Evolutionary conservation across 2,888 invertebrate species (phyloP).

Genomic region (Lepetodrilus schrolli): DNA sequence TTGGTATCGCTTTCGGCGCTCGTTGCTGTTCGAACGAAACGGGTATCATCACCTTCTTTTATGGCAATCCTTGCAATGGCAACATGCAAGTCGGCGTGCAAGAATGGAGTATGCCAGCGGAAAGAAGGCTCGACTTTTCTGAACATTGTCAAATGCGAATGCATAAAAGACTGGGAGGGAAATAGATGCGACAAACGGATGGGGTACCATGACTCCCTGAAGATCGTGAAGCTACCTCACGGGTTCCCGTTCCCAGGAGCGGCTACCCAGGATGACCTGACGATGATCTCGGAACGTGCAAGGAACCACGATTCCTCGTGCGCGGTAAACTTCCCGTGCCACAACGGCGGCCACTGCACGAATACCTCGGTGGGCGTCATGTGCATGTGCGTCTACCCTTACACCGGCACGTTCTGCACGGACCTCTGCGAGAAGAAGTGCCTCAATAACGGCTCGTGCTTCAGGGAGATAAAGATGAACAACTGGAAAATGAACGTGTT

Average conservation of each 20-base stretch:
- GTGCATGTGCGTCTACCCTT: background rate
- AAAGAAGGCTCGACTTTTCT: background rate
- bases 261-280: background rate
- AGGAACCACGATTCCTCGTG: background rate
- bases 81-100: constrained; percentile 15
- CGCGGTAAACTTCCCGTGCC: constrained; percentile 24
- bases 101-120: constrained; percentile 4
- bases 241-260: background rate
- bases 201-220: background rate
- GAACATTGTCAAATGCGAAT: background rate
- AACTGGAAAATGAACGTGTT: background rate
- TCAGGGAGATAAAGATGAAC: background rate
- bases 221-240: background rate
- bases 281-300: background rate
- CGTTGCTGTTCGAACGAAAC: background rate
- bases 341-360: constrained; percentile 22
- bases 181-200: background rate
- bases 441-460: constrained; percentile 10
- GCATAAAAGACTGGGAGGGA: background rate
- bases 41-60: background rate
- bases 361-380: background rate
- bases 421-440: constrained; percentile 25
- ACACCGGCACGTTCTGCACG: constrained; percentile 19
- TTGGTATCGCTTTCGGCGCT: no score
- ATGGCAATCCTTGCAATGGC: background rate